Conservation (phyloP, 2,113 vertebrate genomes). For the Odontophorus gujanensis region DNA sequence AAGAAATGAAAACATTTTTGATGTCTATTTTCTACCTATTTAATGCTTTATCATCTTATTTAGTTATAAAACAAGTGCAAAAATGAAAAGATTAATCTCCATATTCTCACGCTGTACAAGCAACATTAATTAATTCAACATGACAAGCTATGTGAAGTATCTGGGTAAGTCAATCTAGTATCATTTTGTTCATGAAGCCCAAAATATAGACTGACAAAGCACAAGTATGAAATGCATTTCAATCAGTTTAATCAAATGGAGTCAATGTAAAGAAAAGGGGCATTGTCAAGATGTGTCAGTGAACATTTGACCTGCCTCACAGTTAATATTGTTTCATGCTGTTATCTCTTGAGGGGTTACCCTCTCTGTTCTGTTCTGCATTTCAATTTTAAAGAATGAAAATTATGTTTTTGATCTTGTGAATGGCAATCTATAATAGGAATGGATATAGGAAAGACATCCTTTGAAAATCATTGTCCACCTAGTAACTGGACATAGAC, state of each 20-base stretch:
- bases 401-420: neutral
- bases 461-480: neutral
- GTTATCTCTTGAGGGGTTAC: conserved; percentile 36
- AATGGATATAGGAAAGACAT: neutral
- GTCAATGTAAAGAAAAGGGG: conserved; percentile 68
- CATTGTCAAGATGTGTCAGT: conserved; percentile 73
- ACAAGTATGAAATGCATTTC: conserved; percentile 71
- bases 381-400: neutral
- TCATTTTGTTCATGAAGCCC: conserved; percentile 64
- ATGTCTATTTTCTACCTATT: neutral
- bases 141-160: conserved; percentile 70
- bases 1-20: neutral
- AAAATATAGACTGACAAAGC: conserved; percentile 72
- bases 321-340: conserved; percentile 54
- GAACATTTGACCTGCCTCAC: conserved; percentile 68
- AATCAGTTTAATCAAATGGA: conserved; percentile 71
- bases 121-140: conserved; percentile 64
- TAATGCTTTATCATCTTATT: conserved; percentile 1
- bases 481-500: neutral
- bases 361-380: neutral
- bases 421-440: neutral
- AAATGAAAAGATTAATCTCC: conserved; percentile 35
- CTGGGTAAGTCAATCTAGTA: conserved; percentile 70
- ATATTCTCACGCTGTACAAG: conserved; percentile 58
- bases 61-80: conserved; percentile 22